phyloP scores from a whole-genome alignment of 64 coral and sea anemone genomes.

The Montipora sp. region DNA sequence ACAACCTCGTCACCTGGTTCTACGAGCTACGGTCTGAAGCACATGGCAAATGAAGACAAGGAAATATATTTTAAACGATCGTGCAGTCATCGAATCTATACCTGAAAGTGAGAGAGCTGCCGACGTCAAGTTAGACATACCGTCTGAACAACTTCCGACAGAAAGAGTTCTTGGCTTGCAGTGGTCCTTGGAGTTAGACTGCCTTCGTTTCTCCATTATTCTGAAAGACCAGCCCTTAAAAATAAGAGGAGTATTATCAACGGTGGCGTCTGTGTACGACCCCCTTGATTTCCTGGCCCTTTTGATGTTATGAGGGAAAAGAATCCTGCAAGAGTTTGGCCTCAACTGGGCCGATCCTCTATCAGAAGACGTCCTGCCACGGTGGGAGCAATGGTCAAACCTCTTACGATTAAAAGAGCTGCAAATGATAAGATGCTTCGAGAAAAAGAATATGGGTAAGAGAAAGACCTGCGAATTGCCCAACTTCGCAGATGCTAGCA shows the following conservation, averaged over 20 bases:
- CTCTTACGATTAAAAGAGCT: background rate
- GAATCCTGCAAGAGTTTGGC: background rate
- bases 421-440: slow-evolving; percentile 34
- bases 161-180: slow-evolving; percentile 26
- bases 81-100: too few species aligned
- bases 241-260: slow-evolving; percentile 11
- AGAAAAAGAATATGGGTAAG: background rate
- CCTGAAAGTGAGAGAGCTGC: background rate
- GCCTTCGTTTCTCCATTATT: background rate
- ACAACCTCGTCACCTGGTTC: too few species aligned
- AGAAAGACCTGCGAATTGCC: slow-evolving; percentile 2
- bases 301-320: background rate
- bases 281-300: slow-evolving; percentile 23
- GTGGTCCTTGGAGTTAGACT: background rate
- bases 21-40: too few species aligned
- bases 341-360: slow-evolving; percentile 6
- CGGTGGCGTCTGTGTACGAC: slow-evolving; percentile 32
- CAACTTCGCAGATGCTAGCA: slow-evolving; percentile 8
- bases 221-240: background rate
- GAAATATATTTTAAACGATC: too few species aligned
- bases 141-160: background rate
- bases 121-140: background rate
- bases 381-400: background rate
- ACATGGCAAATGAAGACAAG: too few species aligned
- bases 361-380: background rate